Evolutionary conservation across 2,113 vertebrate genomes (phyloP), one percentile per base, ranked within the genome.

Genomic region (Aspiorhynchus laticeps): DNA sequence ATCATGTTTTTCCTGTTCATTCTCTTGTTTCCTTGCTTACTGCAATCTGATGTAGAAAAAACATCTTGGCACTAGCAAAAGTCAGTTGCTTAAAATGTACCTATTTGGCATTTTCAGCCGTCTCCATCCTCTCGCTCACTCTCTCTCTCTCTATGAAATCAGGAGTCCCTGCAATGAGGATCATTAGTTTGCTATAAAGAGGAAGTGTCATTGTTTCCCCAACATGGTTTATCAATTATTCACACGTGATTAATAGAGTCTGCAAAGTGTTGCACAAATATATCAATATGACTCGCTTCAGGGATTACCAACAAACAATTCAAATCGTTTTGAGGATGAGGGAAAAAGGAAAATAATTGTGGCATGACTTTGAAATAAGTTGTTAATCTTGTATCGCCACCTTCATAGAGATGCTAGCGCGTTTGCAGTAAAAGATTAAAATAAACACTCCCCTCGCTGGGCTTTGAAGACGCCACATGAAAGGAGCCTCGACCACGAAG

Each of bases 221-320:
- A 87, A 89, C 78, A 85, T 69, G 33, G 67, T 59, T 86, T 85
- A 90, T 88, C 82, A 90, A 90, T 90, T 89, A 90, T 89, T 87
- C 87, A 89, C 67, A 81, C 74, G 59, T 90, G 90, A 90, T 90
- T 90, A 90, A 90, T 91, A 83, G 83, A 43, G 31, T 53, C n/a
- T 85, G 84, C 85, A 84, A 86, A 84, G 38, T 71, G 84, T 73
- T 81, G 77, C 48, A 61, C 59, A 69, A 83, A 88, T 84, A 86
- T 83, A 84, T 86, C 86, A 86, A 82, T 81, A 86, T 76, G 83
- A 56, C 31, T 38, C 11, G 82, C 82, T 83, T 65, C 63, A 36
- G 76, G 63, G 74, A 73, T 80, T 81, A 76, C 8, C 26, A 48
- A 74, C 59, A 85, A 85, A 87, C 85, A 87, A 65, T 85, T 82